Evolutionary conservation across 2,113 vertebrate genomes (phyloP).

Genomic region (Madoqua kirkii): DNA sequence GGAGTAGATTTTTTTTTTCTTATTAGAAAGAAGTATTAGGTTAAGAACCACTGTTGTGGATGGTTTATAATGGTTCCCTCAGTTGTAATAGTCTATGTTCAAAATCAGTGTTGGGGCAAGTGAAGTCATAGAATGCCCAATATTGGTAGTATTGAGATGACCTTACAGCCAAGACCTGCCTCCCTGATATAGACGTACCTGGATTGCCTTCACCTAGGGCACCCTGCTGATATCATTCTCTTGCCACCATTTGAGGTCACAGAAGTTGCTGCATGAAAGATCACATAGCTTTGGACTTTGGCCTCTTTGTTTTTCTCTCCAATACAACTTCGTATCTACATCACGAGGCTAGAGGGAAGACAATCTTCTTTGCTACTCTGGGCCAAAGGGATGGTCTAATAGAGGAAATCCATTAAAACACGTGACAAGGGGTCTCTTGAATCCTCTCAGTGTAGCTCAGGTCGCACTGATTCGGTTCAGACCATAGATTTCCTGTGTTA

Average conservation of each 20-base stretch:
- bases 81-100: not conserved
- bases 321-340: not conserved
- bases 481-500: not conserved
- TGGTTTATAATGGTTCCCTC: not conserved
- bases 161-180: not conserved
- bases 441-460: not conserved
- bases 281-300: not conserved
- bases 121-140: not conserved
- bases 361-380: not conserved
- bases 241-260: not conserved
- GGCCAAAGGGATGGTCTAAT: not conserved
- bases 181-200: not conserved
- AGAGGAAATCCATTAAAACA: not conserved
- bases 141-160: not conserved
- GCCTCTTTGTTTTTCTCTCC: not conserved
- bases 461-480: not conserved
- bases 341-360: not conserved
- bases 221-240: not conserved
- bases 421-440: not conserved
- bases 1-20: not conserved
- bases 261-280: not conserved
- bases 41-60: not conserved
- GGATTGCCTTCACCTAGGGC: not conserved
- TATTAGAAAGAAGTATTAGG: not conserved
- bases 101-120: not conserved